These are phyloP conservation scores for Drosophila kokeensis DNA, from an alignment of 2,888 invertebrate genomes.

Conservation along the genomic window DNA sequence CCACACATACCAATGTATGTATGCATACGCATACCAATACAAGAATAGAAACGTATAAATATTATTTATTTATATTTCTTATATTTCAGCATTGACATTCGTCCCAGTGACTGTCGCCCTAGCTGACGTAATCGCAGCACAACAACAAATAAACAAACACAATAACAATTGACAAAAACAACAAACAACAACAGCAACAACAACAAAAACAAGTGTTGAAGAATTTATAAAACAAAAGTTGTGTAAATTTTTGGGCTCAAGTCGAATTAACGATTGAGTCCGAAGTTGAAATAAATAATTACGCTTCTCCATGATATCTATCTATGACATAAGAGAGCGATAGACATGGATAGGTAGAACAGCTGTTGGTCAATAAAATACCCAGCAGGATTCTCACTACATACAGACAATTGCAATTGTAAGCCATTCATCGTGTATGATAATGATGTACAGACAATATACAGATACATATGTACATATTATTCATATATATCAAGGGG, in stretches of 20 bases:
- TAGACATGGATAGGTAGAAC: background rate
- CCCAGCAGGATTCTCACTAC: background rate
- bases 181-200: constrained; percentile 24
- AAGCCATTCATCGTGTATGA: background rate
- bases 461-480: background rate
- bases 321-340: background rate
- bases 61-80: constrained; percentile 42
- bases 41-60: background rate
- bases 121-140: constrained; percentile 74
- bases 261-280: background rate
- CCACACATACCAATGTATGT: background rate
- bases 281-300: constrained; percentile 39
- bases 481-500: background rate
- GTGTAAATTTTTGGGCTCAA: constrained; percentile 1
- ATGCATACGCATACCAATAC: background rate
- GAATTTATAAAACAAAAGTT: constrained; percentile 51
- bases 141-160: constrained; percentile 33
- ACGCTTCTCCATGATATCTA: background rate
- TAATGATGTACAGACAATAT: background rate
- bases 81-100: constrained; percentile 48
- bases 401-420: background rate
- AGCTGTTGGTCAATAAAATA: background rate
- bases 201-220: constrained; percentile 30
- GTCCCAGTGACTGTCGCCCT: constrained; percentile 31
- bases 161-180: constrained; percentile 29